phyloP scores from a whole-genome alignment of 2,797 vertebrate species.

The Peromyscus melanophrys region DNA sequence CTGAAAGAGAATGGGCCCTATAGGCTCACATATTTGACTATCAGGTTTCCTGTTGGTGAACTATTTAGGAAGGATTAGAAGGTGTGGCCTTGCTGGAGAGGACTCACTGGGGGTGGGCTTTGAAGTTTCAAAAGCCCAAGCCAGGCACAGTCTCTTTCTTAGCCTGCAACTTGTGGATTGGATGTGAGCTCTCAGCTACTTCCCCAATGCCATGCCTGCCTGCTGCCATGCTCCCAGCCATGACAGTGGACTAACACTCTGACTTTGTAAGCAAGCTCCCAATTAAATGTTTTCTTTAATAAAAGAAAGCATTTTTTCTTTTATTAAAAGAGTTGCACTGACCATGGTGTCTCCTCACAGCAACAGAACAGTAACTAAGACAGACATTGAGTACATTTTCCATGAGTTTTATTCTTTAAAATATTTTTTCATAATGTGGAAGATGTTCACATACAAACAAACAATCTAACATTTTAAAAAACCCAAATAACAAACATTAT shows the following conservation, averaged over 20 bases:
- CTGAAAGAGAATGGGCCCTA: too few relatives aligned
- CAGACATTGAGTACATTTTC: not conserved
- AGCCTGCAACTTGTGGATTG: not conserved
- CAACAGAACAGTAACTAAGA: not conserved
- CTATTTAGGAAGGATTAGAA: too few relatives aligned
- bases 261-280: not conserved
- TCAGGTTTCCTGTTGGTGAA: not conserved
- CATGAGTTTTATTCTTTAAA: constrained; percentile 36
- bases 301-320: not conserved
- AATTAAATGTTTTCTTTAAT: too few relatives aligned
- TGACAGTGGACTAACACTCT: not conserved
- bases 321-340: not conserved
- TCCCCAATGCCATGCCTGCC: not conserved
- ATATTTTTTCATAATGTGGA: not conserved
- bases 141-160: not conserved
- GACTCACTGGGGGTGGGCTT: not conserved
- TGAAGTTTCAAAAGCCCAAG: not conserved
- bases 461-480: not conserved
- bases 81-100: too few relatives aligned
- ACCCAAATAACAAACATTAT: not conserved
- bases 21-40: not conserved
- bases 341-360: not conserved
- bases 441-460: not conserved
- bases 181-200: not conserved
- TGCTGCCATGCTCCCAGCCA: too few relatives aligned